Conservation (phyloP, 2,888 invertebrate species). For the Hylaea fasciaria region DNA sequence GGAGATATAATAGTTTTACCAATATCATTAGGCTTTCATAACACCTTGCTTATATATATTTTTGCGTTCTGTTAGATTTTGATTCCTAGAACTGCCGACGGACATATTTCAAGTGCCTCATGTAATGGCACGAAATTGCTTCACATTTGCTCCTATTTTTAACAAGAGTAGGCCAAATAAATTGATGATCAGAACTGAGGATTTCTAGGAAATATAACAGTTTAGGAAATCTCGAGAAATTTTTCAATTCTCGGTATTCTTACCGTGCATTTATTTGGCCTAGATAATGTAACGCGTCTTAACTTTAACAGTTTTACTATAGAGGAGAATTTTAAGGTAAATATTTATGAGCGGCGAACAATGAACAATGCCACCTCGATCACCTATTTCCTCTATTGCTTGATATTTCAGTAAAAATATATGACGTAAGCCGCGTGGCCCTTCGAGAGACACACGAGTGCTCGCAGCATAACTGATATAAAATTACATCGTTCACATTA, state of each 20-base stretch:
- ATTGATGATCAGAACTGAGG: slow-evolving; percentile 35
- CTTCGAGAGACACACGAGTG: slow-evolving; percentile 30
- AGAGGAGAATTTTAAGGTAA: slow-evolving; percentile 41
- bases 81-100: slow-evolving; percentile 13
- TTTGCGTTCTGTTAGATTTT: neutral
- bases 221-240: slow-evolving; percentile 34
- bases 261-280: slow-evolving; percentile 42
- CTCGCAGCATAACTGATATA: slow-evolving; percentile 56
- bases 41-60: neutral
- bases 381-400: slow-evolving; percentile 46
- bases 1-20: neutral
- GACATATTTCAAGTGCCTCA: slow-evolving; percentile 12
- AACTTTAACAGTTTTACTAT: slow-evolving; percentile 35
- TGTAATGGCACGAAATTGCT: slow-evolving; percentile 11
- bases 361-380: slow-evolving; percentile 48
- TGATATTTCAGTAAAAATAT: slow-evolving; percentile 50
- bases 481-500: slow-evolving; percentile 65
- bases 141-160: slow-evolving; percentile 19
- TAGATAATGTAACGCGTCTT: slow-evolving; percentile 34
- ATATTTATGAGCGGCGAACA: slow-evolving; percentile 42
- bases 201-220: slow-evolving; percentile 25
- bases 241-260: slow-evolving; percentile 30
- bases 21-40: slow-evolving; percentile 7
- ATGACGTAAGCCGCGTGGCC: slow-evolving; percentile 40
- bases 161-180: slow-evolving; percentile 28